These are phyloP conservation scores for Gila robusta DNA, from an alignment of 2,797 vertebrate species.

Conservation along the genomic window DNA sequence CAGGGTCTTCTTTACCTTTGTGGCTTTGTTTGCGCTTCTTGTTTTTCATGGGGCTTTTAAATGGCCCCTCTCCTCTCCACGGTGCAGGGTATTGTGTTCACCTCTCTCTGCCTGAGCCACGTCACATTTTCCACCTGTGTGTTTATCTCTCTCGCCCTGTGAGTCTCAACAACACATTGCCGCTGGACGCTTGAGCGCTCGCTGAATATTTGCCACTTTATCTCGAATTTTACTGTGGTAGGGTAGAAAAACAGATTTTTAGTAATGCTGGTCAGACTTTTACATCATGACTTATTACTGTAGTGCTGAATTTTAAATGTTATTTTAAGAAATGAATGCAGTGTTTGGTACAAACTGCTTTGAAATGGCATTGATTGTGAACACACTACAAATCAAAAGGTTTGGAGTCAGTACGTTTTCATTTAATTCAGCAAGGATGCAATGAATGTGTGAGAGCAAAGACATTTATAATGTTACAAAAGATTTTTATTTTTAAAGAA, in stretches of 20 bases:
- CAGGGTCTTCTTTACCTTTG: slow-evolving; percentile 63
- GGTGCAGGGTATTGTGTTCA: slow-evolving; percentile 64
- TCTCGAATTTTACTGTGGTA: neutral
- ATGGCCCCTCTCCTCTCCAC: slow-evolving; percentile 49
- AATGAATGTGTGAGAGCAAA: neutral
- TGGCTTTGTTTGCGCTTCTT: slow-evolving; percentile 71
- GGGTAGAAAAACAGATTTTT: neutral
- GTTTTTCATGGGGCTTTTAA: slow-evolving; percentile 71
- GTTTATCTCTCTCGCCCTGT: slow-evolving; percentile 26
- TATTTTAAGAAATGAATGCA: neutral
- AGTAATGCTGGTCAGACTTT: neutral
- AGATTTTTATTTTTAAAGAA: neutral
- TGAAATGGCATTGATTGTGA: neutral
- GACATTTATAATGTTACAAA: neutral
- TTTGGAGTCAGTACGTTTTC: neutral
- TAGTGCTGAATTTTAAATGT: neutral
- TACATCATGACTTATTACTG: neutral
- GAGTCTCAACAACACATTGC: slow-evolving; percentile 11
- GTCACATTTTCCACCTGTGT: slow-evolving; percentile 59
- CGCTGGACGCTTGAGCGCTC: neutral
- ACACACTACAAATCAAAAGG: neutral
- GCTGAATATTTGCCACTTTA: slow-evolving; percentile 4
- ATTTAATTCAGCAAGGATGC: neutral
- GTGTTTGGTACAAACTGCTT: neutral
- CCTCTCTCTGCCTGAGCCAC: slow-evolving; percentile 41